Evolutionary conservation across 2,888 invertebrate genomes (phyloP), one percentile per base, ranked within the genome.

Genomic region (Folsomia candida): DNA sequence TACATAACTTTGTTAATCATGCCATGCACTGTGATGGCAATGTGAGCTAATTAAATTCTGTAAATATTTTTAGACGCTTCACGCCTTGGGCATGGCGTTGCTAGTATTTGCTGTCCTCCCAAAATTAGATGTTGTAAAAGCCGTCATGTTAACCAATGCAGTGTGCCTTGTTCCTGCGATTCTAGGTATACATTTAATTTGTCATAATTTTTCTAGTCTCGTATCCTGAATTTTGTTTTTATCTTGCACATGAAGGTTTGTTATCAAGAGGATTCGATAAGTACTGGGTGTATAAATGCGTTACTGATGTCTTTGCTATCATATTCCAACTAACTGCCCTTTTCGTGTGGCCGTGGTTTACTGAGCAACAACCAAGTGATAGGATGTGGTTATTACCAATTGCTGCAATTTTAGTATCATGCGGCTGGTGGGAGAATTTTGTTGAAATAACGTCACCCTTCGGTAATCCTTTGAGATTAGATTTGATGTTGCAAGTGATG

Each of bases 361-460:
- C 87, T 63, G 83, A 84, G 1, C 69, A 72, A 25, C 59, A 70
- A n/a, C 18, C 27, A 11, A 65, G 68, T 1, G 63, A 69, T 27
- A 81, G 83, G 1, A 81, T 88, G 11, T 90, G 89, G 87, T 81
- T 87, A 18, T 79, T 89, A 73, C 89, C 90, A 0, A 76, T 89
- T 2, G 87, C 90, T 2, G 84, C 90, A 65, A 79, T 90, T 29
- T 84, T 92, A 27, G 86, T 89, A 68, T 93, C 93, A 0, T 84
- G 89, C 60, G 89, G 90, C 25, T 94, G 92, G 92, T 93, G 93
- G 93, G 90, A 91, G 82, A 93, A 92, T 83, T 93, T 87, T 82
- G 86, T 90, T 3, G 82, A 82, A 57, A 80, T 81, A 66, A 74
- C 58, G 0, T 78, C 78, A 6, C 78, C 78, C 22, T 74, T 80